Evolutionary conservation across 2,888 invertebrate species (phyloP).

Genomic region (Ormia ochracea): DNA sequence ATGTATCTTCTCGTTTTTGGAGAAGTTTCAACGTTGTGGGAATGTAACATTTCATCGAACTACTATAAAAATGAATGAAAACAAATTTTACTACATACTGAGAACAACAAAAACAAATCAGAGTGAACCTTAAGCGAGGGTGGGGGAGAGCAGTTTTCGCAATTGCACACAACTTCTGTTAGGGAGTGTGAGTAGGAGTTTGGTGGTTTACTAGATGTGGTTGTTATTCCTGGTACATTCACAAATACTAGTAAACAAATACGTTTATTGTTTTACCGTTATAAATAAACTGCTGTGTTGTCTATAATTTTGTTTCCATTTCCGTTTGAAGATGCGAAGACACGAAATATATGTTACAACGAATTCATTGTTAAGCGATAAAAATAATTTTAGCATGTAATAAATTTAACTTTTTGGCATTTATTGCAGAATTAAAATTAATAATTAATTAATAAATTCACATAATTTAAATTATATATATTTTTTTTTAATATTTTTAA

Average conservation of each 20-base stretch:
- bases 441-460: neutral
- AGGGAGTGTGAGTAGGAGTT: neutral
- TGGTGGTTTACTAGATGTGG: neutral
- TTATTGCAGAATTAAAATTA: neutral
- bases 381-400: neutral
- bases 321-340: neutral
- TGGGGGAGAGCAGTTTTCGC: no score
- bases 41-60: no score
- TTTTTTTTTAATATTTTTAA: neutral
- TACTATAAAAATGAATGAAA: no score
- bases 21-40: no score
- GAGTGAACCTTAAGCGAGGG: neutral
- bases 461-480: neutral
- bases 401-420: neutral
- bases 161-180: no score
- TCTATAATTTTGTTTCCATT: neutral
- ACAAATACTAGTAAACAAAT: neutral
- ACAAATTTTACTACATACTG: no score
- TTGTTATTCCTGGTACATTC: neutral
- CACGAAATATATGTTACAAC: neutral
- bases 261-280: constrained; percentile 19
- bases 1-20: no score
- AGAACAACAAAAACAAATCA: no score
- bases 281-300: neutral
- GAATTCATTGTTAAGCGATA: no score